Evolutionary conservation across 2,888 invertebrate genomes (phyloP).

Genomic region (Seira musarum): DNA sequence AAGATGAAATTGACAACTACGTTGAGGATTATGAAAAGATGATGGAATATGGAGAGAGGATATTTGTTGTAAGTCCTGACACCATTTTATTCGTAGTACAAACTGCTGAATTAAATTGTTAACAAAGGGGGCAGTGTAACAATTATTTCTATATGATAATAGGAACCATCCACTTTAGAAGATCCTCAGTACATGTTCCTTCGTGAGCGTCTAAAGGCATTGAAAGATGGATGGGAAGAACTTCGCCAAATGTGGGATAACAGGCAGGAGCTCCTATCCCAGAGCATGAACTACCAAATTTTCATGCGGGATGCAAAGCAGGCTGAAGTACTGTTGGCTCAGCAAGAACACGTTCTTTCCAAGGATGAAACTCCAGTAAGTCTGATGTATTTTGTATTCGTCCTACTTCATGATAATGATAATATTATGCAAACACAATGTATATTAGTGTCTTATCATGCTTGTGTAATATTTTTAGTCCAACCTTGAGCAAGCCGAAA

Average conservation of each 20-base stretch:
- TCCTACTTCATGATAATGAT: too few species aligned
- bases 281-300: conserved; percentile 95
- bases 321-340: conserved; percentile 96
- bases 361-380: conserved; percentile 95
- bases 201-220: conserved; percentile 95
- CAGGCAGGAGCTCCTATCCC: conserved; percentile 92
- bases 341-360: conserved; percentile 97
- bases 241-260: conserved; percentile 99
- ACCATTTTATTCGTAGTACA: background rate
- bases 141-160: conserved; percentile 54
- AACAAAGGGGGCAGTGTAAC: background rate
- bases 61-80: conserved; percentile 82
- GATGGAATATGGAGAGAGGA: conserved; percentile 99
- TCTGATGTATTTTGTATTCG: too few species aligned
- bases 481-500: conserved; percentile 98
- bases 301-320: conserved; percentile 97
- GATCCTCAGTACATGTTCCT: conserved; percentile 99
- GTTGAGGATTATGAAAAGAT: conserved; percentile 93
- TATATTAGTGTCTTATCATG: too few species aligned
- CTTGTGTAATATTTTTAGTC: too few species aligned
- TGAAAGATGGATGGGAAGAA: conserved; percentile 99
- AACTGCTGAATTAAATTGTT: too few species aligned
- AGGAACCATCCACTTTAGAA: conserved; percentile 88
- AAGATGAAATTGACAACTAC: conserved; percentile 99
- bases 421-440: too few species aligned